These are phyloP conservation scores for Galago senegalensis DNA, from an alignment of 2,797 vertebrate species.

Conservation along the genomic window DNA sequence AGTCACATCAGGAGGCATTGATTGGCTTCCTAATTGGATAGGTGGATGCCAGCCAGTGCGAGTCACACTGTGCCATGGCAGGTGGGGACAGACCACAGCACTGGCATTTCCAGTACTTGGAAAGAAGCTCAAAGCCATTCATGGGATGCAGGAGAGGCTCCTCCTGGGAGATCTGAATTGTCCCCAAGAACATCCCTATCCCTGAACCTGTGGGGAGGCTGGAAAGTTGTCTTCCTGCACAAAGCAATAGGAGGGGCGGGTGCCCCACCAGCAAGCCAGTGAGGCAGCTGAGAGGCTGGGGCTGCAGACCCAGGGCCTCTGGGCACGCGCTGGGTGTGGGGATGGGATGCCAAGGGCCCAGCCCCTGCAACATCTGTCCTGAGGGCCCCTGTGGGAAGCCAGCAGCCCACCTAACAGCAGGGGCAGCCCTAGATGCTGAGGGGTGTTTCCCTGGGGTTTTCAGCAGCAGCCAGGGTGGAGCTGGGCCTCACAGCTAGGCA, in stretches of 20 bases:
- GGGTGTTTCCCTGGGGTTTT: neutral
- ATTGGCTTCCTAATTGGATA: neutral
- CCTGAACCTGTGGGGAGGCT: neutral
- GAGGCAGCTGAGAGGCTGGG: neutral
- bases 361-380: neutral
- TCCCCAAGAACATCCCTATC: neutral
- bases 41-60: neutral
- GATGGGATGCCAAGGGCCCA: too few species aligned
- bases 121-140: neutral
- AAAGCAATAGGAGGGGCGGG: neutral
- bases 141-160: neutral
- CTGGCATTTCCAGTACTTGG: neutral
- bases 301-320: neutral
- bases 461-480: neutral
- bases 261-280: neutral
- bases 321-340: neutral
- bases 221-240: neutral
- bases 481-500: neutral
- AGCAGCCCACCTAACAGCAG: neutral
- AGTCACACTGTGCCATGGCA: neutral
- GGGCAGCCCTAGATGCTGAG: neutral
- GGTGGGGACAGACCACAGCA: neutral
- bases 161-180: neutral
- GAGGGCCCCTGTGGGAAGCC: neutral
- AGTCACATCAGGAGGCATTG: rapidly evolving